A percentile compares a stretch with the other conserved stretches of the same genome.
phyloP scores from a whole-genome alignment of 2,113 vertebrate genomes.

The Fulmarus glacialis region DNA sequence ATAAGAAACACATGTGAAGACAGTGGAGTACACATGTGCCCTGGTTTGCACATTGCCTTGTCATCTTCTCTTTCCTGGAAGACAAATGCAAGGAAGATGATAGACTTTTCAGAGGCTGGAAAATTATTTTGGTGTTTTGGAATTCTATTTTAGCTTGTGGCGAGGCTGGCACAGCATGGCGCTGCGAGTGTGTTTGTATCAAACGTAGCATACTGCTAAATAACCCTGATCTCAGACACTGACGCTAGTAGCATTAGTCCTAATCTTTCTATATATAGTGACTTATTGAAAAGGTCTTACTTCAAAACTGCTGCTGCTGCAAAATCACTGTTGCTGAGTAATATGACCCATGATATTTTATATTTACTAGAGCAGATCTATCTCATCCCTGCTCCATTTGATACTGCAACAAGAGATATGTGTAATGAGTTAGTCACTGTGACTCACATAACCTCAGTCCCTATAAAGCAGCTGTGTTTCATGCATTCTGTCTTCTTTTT shows the following conservation, averaged over 20 bases:
- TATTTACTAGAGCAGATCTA: constrained; percentile 56
- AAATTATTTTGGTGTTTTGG: neutral
- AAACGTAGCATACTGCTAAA: neutral
- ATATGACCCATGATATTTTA: constrained; percentile 73
- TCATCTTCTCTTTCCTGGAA: constrained; percentile 6
- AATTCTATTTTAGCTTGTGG: neutral
- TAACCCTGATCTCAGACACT: constrained; percentile 42
- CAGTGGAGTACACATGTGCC: neutral
- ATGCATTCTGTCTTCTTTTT: constrained; percentile 37
- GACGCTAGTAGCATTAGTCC: neutral
- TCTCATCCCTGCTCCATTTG: constrained; percentile 66
- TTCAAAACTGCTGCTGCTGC: constrained; percentile 73
- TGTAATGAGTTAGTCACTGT: constrained; percentile 72
- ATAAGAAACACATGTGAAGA: constrained; percentile 3
- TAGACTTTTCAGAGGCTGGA: neutral
- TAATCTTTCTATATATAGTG: constrained; percentile 45
- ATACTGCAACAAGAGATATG: constrained; percentile 66
- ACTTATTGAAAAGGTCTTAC: constrained; percentile 67
- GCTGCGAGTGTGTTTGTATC: accelerated
- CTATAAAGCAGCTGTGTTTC: constrained; percentile 34
- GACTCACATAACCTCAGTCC: constrained; percentile 65
- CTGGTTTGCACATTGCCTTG: neutral
- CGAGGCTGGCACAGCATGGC: neutral
- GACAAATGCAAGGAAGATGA: constrained; percentile 1
- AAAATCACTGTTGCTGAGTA: constrained; percentile 71